Conservation (phyloP, 2,888 invertebrate species). For the Cantharis flavilabris region DNA sequence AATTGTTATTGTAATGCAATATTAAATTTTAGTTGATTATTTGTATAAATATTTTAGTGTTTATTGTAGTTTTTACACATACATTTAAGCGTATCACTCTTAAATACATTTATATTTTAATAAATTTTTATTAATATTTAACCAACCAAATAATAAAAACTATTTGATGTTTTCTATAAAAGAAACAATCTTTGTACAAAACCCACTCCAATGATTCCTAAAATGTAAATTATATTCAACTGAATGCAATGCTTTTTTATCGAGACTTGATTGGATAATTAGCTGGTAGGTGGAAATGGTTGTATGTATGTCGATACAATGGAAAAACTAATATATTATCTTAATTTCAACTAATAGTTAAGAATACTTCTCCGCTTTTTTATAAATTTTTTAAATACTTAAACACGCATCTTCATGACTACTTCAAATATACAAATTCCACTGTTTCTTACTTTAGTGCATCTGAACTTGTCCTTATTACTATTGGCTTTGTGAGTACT, state of each 20-base stretch:
- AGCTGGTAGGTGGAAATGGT: not conserved
- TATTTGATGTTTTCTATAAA: not conserved
- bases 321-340: no score
- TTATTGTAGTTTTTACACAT: not conserved
- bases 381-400: no score
- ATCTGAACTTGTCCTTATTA: no score
- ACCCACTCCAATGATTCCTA: not conserved
- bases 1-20: not conserved
- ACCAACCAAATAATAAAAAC: not conserved
- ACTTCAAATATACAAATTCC: no score
- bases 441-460: no score
- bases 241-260: not conserved
- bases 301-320: no score
- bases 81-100: not conserved
- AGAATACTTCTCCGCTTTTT: no score
- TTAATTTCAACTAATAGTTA: no score
- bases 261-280: not conserved
- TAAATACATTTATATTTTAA: conserved; percentile 2
- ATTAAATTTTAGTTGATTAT: not conserved
- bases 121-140: conserved; percentile 1
- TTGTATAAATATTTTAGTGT: conserved; percentile 1
- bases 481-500: no score
- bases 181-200: not conserved
- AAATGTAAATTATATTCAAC: not conserved
- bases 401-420: no score